Percentiles rank a stretch among this genome's conserved stretches.
Evolutionary conservation across 2,888 invertebrate species (phyloP).

Genomic region (Anoplius nigerrimus): DNA sequence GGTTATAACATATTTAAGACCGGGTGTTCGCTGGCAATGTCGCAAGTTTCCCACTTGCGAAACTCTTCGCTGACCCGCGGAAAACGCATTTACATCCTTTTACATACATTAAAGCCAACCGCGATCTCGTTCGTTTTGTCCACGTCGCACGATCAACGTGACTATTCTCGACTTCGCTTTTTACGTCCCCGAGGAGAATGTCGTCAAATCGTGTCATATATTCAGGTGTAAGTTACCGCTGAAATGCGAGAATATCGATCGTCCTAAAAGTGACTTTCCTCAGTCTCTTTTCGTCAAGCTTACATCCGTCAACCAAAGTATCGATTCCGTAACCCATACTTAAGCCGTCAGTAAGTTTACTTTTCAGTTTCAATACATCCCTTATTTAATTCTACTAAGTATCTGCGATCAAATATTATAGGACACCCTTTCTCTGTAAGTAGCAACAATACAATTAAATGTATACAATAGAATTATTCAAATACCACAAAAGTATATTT

Average conservation of each 20-base stretch:
- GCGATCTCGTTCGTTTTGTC: constrained; percentile 48
- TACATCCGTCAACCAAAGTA: no score
- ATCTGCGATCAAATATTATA: no score
- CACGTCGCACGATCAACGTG: neutral
- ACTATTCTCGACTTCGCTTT: constrained; percentile 7
- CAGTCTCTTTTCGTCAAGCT: no score
- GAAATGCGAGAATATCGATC: neutral
- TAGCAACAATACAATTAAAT: no score
- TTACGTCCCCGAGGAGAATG: constrained; percentile 9
- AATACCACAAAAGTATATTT: no score
- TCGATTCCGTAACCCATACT: no score
- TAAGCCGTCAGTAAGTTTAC: no score
- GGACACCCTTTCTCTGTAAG: no score
- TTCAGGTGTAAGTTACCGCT: constrained; percentile 12
- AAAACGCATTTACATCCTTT: constrained; percentile 42
- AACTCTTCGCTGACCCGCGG: constrained; percentile 23
- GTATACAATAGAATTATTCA: no score
- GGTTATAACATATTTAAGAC: no score
- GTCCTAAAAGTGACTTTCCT: neutral
- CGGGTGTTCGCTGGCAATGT: neutral
- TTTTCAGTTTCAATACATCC: no score
- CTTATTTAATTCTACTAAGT: no score
- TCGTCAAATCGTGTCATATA: constrained; percentile 14
- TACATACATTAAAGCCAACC: constrained; percentile 20
- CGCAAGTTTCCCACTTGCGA: constrained; percentile 26